phyloP scores from a whole-genome alignment of 2,797 vertebrate species.

The Syndactyla subalaris region DNA sequence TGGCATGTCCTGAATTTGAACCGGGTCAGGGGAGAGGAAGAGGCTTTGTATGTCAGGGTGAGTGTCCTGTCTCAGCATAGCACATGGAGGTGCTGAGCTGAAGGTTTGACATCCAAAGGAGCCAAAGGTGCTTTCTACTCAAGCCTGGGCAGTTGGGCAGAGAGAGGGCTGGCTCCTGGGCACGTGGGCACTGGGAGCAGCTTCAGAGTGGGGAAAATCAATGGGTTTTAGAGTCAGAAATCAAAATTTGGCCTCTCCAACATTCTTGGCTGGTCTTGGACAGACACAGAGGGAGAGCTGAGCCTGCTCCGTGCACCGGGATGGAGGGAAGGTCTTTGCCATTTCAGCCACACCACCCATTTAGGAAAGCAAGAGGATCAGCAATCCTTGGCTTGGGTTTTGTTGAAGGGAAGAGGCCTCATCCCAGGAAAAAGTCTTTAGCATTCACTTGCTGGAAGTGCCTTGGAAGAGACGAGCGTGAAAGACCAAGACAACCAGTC shows the following conservation, averaged over 20 bases:
- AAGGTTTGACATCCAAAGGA: neutral
- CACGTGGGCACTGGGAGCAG: neutral
- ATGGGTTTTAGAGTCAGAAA: neutral
- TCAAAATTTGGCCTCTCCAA: neutral
- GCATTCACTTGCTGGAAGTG: neutral
- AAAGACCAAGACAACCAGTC: neutral
- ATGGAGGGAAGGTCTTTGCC: neutral
- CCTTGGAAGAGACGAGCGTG: neutral
- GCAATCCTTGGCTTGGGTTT: neutral
- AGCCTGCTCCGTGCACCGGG: neutral
- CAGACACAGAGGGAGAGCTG: neutral
- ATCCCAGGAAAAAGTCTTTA: neutral
- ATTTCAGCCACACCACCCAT: neutral
- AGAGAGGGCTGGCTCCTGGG: neutral
- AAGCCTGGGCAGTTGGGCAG: neutral
- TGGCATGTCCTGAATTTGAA: neutral
- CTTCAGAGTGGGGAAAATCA: neutral
- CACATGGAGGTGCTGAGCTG: neutral
- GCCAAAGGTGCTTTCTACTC: neutral
- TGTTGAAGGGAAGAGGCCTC: neutral
- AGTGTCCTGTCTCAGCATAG: neutral
- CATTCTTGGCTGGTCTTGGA: accelerated
- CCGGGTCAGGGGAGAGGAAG: neutral
- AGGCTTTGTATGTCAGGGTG: neutral
- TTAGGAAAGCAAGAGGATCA: neutral